Percentiles rank a stretch among this genome's conserved stretches.
These are phyloP conservation scores for Drosophila picticornis DNA, from an alignment of 2,888 invertebrate species.

Conservation along the genomic window DNA sequence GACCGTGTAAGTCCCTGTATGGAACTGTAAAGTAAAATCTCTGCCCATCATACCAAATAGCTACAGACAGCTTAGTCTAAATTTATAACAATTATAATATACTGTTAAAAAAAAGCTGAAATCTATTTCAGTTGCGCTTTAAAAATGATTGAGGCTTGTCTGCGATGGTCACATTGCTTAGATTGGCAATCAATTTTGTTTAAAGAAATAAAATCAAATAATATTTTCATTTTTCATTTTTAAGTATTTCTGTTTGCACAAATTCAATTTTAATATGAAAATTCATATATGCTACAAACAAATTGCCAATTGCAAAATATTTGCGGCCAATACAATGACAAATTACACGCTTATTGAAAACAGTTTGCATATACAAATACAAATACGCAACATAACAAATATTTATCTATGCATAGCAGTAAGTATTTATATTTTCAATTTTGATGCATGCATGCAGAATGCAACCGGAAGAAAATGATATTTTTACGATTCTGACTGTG, in stretches of 20 bases:
- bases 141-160: neutral
- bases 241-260: neutral
- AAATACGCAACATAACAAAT: constrained; percentile 53
- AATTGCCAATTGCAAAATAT: constrained; percentile 20
- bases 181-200: neutral
- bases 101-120: no score
- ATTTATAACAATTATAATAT: neutral
- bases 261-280: constrained; percentile 3
- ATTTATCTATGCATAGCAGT: constrained; percentile 39
- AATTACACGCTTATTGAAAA: constrained; percentile 30
- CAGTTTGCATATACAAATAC: constrained; percentile 52
- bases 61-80: neutral
- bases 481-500: constrained; percentile 44
- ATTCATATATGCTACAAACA: constrained; percentile 6
- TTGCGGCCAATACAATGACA: constrained; percentile 6
- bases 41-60: neutral
- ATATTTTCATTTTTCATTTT: neutral
- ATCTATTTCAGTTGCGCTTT: neutral
- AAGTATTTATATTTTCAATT: constrained; percentile 30
- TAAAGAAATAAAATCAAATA: neutral
- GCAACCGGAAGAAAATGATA: constrained; percentile 46
- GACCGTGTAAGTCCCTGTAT: neutral
- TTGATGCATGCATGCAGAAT: constrained; percentile 34
- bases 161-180: neutral
- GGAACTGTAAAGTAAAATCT: neutral